These are phyloP conservation scores for Myotis planiceps DNA, from an alignment of 2,797 vertebrate species.

Conservation along the genomic window DNA sequence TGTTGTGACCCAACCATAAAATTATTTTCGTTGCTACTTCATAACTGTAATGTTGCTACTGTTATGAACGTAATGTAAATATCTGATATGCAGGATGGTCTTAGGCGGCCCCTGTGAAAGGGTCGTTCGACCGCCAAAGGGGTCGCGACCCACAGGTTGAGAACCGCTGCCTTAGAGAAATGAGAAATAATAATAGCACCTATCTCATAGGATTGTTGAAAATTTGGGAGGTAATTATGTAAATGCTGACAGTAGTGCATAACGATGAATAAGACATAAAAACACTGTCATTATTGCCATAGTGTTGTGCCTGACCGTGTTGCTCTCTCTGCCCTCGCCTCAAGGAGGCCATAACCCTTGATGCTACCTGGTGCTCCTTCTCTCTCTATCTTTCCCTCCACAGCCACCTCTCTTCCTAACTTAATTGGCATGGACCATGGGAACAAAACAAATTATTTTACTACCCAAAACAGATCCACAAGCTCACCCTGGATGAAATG, in stretches of 20 bases:
- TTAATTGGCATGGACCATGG: neutral
- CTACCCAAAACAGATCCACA: neutral
- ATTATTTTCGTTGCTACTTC: no score
- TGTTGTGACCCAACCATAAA: no score
- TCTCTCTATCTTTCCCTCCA: neutral
- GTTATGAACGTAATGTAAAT: no score
- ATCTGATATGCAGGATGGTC: no score
- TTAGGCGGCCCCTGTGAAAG: no score
- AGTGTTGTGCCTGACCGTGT: accelerated
- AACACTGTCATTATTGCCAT: accelerated
- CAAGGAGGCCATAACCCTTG: neutral
- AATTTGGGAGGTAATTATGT: neutral
- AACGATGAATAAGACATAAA: no score
- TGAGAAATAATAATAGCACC: neutral
- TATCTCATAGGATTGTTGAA: neutral
- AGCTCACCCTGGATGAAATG: neutral
- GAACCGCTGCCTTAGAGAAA: neutral
- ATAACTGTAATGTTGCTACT: no score
- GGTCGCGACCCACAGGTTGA: no score
- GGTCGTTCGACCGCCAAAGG: no score
- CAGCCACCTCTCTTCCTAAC: neutral
- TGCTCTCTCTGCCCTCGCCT: neutral
- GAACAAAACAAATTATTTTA: neutral
- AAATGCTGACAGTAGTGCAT: neutral
- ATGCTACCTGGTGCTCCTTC: neutral